Evolutionary conservation across 2,113 vertebrate species (phyloP), one percentile per base, ranked within the genome.

Genomic region (Dendropsophus ebraccatus): DNA sequence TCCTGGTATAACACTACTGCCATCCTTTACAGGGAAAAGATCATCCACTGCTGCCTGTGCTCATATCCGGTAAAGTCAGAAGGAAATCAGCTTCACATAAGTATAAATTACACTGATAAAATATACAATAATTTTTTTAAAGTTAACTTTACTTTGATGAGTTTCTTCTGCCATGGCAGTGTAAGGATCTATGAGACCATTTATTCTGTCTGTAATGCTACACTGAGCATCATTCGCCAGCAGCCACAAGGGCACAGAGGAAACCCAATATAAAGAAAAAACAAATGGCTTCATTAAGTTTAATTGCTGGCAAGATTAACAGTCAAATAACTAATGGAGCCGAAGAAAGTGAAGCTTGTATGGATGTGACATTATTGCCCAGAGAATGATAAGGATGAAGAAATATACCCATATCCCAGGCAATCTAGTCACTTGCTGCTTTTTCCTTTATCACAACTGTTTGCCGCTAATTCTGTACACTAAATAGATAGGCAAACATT

Each of bases 241-340:
- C 76, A 69, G 76, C 62, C 76, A 86, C 76, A 79, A 86, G 50
- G 62, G 50, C 76, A 54, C 65, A 80, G 76, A 81, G 32, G 76
- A 86, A 86, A 86, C 65, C 74, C 84, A 79, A 69, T 70, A 79
- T 70, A 78, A 84, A 81, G 37, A 62, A 79, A 85, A 85, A 85
- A 85, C 84, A 85, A 86, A 86, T 86, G 62, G 84, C 76, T 86
- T 81, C 84, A 86, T 86, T 86, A 86, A 86, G 84, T 86, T 86
- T 86, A 86, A 86, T 80, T 80, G 67, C 84, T 70, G 62, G 50
- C 49, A 86, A 80, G 65, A 81, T 81, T 86, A 86, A 80, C 84
- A 86, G 62, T 86, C 84, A 81, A 86, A 81, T 80, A 80, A 80
- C 77, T 80, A 86, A 80, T 81, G 62, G 60, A 58, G 76, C 75